Percentiles rank a stretch among this genome's conserved stretches.
phyloP scores from a whole-genome alignment of 2,888 invertebrate species.

The Tenthredo notha region DNA sequence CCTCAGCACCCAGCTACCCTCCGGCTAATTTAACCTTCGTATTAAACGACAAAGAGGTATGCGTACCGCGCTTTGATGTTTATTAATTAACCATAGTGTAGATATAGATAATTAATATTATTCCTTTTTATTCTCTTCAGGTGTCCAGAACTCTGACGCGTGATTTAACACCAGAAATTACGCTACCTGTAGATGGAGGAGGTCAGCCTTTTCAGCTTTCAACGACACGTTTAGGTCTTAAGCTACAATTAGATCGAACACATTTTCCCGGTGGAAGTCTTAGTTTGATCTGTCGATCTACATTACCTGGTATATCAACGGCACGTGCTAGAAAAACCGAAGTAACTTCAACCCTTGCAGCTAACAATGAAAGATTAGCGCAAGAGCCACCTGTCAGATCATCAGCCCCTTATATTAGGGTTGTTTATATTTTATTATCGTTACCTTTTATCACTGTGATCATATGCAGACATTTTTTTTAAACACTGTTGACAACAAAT shows the following conservation, averaged over 20 bases:
- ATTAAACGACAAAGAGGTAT: constrained; percentile 74
- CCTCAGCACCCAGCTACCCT: constrained; percentile 74
- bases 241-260: constrained; percentile 68
- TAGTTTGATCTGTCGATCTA: constrained; percentile 69
- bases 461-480: not conserved
- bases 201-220: constrained; percentile 56
- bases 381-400: constrained; percentile 63
- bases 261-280: constrained; percentile 73
- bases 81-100: not conserved
- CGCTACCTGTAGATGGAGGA: constrained; percentile 54
- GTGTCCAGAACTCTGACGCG: constrained; percentile 65
- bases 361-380: constrained; percentile 74
- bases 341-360: constrained; percentile 70
- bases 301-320: constrained; percentile 68
- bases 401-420: not conserved
- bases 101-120: too few relatives aligned
- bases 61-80: not conserved
- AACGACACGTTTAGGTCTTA: constrained; percentile 67
- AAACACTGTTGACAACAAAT: not conserved
- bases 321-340: constrained; percentile 63
- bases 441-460: not conserved
- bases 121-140: constrained; percentile 59
- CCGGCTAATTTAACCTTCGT: constrained; percentile 72
- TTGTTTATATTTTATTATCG: constrained; percentile 42
- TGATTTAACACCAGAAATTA: constrained; percentile 46